Percentiles rank a stretch among this genome's conserved stretches.
These are phyloP conservation scores for Amiota minor DNA, from an alignment of 2,888 invertebrate species.

Conservation along the genomic window DNA sequence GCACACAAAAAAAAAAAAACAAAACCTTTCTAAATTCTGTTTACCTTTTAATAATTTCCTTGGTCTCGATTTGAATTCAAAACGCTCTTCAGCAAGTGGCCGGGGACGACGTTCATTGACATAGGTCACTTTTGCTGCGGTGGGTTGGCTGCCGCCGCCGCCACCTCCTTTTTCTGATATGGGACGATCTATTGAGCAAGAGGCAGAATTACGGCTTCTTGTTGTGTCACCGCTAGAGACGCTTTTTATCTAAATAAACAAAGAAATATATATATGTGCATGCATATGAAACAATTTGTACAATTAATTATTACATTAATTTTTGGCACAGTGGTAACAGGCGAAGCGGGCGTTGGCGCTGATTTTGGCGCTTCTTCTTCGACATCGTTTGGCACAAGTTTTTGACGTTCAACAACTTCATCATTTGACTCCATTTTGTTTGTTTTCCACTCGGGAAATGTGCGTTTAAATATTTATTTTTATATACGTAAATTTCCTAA, in stretches of 20 bases:
- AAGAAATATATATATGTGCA: not conserved
- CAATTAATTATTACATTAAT: slow-evolving; percentile 59
- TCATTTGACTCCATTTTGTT: slow-evolving; percentile 72
- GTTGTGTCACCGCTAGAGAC: slow-evolving; percentile 73
- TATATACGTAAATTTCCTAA: not conserved
- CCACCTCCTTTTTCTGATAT: slow-evolving; percentile 67
- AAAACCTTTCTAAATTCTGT: slow-evolving; percentile 2
- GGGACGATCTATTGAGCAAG: slow-evolving; percentile 72
- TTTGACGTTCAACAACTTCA: slow-evolving; percentile 73
- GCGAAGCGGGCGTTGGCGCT: slow-evolving; percentile 70
- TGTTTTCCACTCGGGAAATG: slow-evolving; percentile 22
- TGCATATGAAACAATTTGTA: slow-evolving; percentile 32
- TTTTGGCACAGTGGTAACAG: slow-evolving; percentile 68
- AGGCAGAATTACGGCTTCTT: slow-evolving; percentile 72
- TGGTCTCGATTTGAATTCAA: slow-evolving; percentile 72
- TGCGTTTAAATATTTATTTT: slow-evolving; percentile 51
- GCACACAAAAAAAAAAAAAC: too few species aligned
- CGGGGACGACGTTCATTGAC: slow-evolving; percentile 71
- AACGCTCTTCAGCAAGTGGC: slow-evolving; percentile 69
- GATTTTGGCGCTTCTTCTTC: slow-evolving; percentile 72
- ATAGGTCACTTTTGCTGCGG: slow-evolving; percentile 71
- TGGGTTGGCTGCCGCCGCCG: slow-evolving; percentile 38
- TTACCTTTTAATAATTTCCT: slow-evolving; percentile 73
- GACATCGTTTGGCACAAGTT: slow-evolving; percentile 71
- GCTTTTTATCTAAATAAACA: slow-evolving; percentile 67